phyloP scores from a whole-genome alignment of 2,113 vertebrate genomes.

The Grammomys surdaster region DNA sequence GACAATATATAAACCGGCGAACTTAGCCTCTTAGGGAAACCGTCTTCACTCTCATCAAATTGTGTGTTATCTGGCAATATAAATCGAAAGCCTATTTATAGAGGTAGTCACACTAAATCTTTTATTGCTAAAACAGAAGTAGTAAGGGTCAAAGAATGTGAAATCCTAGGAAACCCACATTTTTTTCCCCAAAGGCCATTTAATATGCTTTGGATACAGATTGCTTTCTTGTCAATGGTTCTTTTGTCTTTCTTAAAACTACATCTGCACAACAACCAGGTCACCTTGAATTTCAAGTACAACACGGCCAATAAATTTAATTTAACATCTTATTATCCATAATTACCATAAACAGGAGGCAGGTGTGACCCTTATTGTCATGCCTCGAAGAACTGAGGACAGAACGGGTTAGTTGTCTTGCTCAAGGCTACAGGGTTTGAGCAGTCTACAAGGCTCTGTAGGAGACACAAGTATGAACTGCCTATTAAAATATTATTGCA shows the following conservation, averaged over 20 bases:
- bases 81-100: conserved; percentile 68
- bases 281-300: conserved; percentile 78
- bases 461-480: conserved; percentile 1
- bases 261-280: conserved; percentile 69
- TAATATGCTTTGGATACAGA: conserved; percentile 63
- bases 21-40: conserved; percentile 61
- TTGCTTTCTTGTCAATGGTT: conserved; percentile 67
- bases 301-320: conserved; percentile 78
- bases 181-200: not conserved
- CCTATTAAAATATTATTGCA: conserved; percentile 73
- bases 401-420: conserved; percentile 13
- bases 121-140: conserved; percentile 65
- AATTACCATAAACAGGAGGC: conserved; percentile 76
- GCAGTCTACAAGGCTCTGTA: not conserved
- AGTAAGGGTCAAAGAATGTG: conserved; percentile 50
- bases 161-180: conserved; percentile 49
- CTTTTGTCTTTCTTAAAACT: conserved; percentile 76
- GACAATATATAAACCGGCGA: conserved; percentile 69
- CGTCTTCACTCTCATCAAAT: conserved; percentile 52
- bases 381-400: conserved; percentile 33
- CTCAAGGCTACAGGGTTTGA: conserved; percentile 37
- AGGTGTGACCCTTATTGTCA: conserved; percentile 77
- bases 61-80: conserved; percentile 59
- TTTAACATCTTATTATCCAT: conserved; percentile 76
- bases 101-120: conserved; percentile 35